phyloP scores from a whole-genome alignment of 2,113 vertebrate species.

The Embiotoca jacksoni region DNA sequence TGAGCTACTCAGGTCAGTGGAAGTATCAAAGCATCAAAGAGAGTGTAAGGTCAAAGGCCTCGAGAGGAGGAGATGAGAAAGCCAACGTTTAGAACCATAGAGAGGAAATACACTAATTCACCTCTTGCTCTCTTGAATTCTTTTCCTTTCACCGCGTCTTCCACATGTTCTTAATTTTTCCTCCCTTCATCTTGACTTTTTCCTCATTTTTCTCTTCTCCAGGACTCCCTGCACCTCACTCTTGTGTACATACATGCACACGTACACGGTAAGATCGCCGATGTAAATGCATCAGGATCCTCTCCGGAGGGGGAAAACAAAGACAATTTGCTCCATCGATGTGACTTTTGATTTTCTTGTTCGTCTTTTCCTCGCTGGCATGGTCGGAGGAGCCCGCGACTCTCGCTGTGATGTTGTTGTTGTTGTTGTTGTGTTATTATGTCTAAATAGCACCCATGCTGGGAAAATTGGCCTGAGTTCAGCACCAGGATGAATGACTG shows the following conservation, averaged over 20 bases:
- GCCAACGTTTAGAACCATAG: slow-evolving; percentile 14
- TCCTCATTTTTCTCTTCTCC: slow-evolving; percentile 19
- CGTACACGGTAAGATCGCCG: not conserved
- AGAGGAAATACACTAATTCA: slow-evolving; percentile 50
- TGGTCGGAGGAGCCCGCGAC: slow-evolving; percentile 17
- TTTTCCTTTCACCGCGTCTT: slow-evolving; percentile 8
- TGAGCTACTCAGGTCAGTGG: slow-evolving; percentile 25
- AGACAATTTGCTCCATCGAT: slow-evolving; percentile 29
- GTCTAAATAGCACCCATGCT: slow-evolving; percentile 69
- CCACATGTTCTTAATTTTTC: slow-evolving; percentile 40
- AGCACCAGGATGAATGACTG: slow-evolving; percentile 71
- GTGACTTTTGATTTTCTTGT: slow-evolving; percentile 53
- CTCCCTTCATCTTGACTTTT: slow-evolving; percentile 21
- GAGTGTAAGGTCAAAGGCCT: slow-evolving; percentile 67
- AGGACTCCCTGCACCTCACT: not conserved
- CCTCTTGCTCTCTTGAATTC: slow-evolving; percentile 47
- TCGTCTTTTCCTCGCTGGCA: slow-evolving; percentile 2
- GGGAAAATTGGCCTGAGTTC: slow-evolving; percentile 74
- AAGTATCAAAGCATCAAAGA: slow-evolving; percentile 49
- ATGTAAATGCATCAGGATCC: slow-evolving; percentile 31
- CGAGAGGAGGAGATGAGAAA: slow-evolving; percentile 37
- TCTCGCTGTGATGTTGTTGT: slow-evolving; percentile 50
- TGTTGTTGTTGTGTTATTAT: slow-evolving; percentile 69
- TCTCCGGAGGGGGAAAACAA: slow-evolving; percentile 17
- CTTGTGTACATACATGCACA: not conserved